Percentiles rank a stretch among this genome's conserved stretches.
phyloP scores from a whole-genome alignment of 2,113 vertebrate species.

The Thinocorus orbignyianus region DNA sequence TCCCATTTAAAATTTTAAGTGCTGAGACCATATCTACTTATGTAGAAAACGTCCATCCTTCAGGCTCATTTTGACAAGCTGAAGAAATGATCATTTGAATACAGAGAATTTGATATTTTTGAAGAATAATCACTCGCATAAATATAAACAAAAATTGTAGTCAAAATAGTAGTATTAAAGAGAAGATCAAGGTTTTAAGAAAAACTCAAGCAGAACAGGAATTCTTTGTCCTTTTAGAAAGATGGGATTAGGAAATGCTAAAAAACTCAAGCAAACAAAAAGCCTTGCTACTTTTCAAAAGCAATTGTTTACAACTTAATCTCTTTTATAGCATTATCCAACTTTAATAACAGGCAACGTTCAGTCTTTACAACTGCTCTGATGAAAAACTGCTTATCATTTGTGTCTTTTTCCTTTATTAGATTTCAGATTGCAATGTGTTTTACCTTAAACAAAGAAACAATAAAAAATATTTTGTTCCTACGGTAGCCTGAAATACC shows the following conservation, averaged over 20 bases:
- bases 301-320: neutral
- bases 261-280: neutral
- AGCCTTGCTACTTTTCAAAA: neutral
- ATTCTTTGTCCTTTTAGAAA: neutral
- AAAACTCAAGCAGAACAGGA: neutral
- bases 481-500: neutral
- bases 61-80: neutral
- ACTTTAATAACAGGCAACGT: neutral
- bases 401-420: neutral
- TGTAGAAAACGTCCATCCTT: neutral
- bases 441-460: neutral
- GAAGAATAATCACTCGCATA: neutral
- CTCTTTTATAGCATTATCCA: constrained; percentile 24
- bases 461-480: neutral
- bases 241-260: neutral
- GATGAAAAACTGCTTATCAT: constrained; percentile 1
- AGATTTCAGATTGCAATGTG: neutral
- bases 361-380: neutral
- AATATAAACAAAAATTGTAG: neutral
- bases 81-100: neutral
- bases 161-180: neutral
- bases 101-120: neutral
- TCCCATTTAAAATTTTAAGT: neutral
- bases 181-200: neutral
- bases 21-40: neutral